Evolutionary conservation across 2,797 vertebrate species (phyloP).

Genomic region (Macrochelys suwanniensis): DNA sequence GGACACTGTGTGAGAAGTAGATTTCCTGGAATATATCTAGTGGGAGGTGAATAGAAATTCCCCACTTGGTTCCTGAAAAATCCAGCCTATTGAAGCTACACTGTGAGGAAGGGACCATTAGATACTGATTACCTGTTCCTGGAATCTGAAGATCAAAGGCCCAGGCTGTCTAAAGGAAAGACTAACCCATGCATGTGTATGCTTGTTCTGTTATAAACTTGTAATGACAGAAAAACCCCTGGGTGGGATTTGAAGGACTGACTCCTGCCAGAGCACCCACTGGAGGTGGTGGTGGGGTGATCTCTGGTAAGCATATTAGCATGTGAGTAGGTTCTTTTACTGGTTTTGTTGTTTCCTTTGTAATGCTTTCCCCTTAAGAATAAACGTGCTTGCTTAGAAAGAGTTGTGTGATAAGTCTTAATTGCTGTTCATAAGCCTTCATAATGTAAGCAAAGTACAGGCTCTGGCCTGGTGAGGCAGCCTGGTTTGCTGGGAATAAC

Average conservation of each 20-base stretch:
- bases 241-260: neutral
- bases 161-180: no score
- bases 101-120: neutral
- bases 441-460: neutral
- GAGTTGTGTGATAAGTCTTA: neutral
- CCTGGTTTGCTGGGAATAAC: neutral
- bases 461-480: neutral
- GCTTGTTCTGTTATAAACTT: neutral
- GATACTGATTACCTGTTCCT: neutral
- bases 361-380: neutral
- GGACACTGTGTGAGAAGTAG: neutral
- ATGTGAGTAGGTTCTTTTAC: neutral
- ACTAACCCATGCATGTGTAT: no score
- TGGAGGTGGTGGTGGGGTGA: neutral
- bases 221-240: neutral
- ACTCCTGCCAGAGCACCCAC: neutral
- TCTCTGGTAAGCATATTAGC: neutral
- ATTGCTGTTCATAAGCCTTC: neutral
- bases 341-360: neutral
- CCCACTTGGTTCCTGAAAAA: neutral
- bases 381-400: neutral
- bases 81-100: neutral
- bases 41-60: neutral
- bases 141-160: neutral
- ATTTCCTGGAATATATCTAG: neutral